Base-by-base conservation (phyloP, 2,113 vertebrate genomes). In the Tor tambroides region DNA sequence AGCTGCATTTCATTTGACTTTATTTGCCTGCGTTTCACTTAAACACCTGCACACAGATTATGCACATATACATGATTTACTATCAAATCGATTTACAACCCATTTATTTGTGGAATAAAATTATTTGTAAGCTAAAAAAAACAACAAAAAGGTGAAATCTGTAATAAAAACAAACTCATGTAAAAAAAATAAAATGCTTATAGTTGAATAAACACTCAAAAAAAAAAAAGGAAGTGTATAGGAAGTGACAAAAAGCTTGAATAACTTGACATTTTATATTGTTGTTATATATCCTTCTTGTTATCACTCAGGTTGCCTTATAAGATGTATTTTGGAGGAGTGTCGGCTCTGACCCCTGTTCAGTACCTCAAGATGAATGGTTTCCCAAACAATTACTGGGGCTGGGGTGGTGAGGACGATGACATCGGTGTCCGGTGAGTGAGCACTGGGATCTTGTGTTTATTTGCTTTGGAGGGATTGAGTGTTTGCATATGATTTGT, bases 281-380 rank as follows among this genome's bases (percentile, higher is more conserved):
- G 5, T 72, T 54, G 17, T 72, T 54, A 38, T 41, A 61, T 26
- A 46, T 10, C 8, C 14, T 59, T 41, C 38, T 41, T 46, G 14
- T 77, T 80, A 11, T 30, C n/a, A 21, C 32, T 82, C 86, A 96
- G 96, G 91, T 92, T 96, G 85, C 95, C 96, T 5, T 96, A 96
- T 88, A 91, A 90, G 78, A 93, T 92, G 85, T 96, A 95, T 91
- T 95, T 96, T 54, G 96, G 96, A 15, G 96, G 95, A 0, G 96
- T 96, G 80, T 96, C 96, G 0, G 96, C 96, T 1, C 89, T 96
- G 87, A 82, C 87, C 3, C 96, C 95, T 2, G 90, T 91, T 83
- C 96, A 96, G 54, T 96, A 95, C 92, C 92, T 96, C 71, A 96
- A 94, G 90, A 96, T 96, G 89, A 96, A 96, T 0, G 95, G 96